A percentile compares a stretch with the other conserved stretches of the same genome.
Conservation (phyloP, 2,888 invertebrate species). For the Lepas anatifera region DNA sequence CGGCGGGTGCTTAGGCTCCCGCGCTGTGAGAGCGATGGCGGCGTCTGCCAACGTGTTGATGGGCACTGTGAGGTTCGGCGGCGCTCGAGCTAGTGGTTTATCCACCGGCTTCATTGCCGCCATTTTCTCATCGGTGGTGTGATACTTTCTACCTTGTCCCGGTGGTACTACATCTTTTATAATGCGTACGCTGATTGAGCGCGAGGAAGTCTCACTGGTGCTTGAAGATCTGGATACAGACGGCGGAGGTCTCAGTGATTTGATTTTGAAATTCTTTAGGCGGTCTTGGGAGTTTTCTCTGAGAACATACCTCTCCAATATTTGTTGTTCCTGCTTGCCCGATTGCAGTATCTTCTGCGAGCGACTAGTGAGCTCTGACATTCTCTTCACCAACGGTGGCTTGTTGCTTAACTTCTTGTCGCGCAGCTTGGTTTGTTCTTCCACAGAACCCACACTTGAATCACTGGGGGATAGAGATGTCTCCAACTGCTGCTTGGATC, state of each 20-base stretch:
- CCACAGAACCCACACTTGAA: slow-evolving; percentile 17
- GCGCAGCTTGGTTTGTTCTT: slow-evolving; percentile 28
- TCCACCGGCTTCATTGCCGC: too few relatives aligned
- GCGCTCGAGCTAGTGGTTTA: too few relatives aligned
- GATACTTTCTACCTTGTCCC: too few relatives aligned
- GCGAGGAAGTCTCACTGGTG: neutral
- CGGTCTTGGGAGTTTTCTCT: neutral
- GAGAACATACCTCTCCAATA: neutral
- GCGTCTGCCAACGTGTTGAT: neutral
- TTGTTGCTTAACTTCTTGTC: slow-evolving; percentile 32
- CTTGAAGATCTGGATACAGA: neutral
- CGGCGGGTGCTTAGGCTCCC: too few relatives aligned
- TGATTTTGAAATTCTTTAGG: neutral
- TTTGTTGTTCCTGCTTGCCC: neutral
- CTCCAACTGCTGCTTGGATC: slow-evolving; percentile 13
- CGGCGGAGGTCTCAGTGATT: neutral
- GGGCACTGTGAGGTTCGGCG: neutral
- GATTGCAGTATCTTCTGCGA: neutral
- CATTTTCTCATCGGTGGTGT: too few relatives aligned
- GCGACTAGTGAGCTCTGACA: neutral
- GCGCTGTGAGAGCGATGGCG: too few relatives aligned
- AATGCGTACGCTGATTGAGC: neutral
- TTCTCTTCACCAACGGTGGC: slow-evolving; percentile 29
- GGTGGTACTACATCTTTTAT: neutral
- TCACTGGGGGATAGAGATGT: slow-evolving; percentile 15